phyloP scores from a whole-genome alignment of 2,797 vertebrate species.

The Heliangelus exortis region DNA sequence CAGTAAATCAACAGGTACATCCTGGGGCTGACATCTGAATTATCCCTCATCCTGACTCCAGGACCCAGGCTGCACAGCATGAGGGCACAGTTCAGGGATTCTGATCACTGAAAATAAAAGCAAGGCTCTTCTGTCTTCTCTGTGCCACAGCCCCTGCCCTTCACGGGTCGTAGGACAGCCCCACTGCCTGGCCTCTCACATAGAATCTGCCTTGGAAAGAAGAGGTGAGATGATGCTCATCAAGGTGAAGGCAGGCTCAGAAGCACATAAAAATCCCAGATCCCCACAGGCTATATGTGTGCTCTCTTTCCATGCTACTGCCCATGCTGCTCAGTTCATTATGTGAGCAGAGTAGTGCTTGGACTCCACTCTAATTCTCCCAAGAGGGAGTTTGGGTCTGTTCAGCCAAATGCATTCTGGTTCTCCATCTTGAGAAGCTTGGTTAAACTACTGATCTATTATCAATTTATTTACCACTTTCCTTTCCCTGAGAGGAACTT shows the following conservation, averaged over 20 bases:
- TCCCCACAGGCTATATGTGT: background rate
- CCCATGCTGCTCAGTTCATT: background rate
- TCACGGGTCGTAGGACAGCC: background rate
- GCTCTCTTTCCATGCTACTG: background rate
- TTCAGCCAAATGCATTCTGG: background rate
- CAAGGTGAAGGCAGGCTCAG: background rate
- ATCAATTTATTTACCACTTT: background rate
- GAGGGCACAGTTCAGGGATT: background rate
- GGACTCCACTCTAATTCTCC: background rate
- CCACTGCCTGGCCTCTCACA: too few relatives aligned
- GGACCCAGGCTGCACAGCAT: background rate
- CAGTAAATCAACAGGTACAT: background rate
- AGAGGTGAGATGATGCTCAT: background rate
- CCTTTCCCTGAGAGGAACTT: background rate
- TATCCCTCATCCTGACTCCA: background rate
- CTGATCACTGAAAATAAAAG: background rate
- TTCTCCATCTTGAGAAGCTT: background rate
- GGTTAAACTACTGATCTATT: background rate
- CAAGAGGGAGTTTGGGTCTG: background rate
- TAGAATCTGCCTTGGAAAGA: background rate
- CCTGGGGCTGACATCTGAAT: background rate
- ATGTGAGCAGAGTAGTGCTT: background rate
- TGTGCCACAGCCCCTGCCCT: background rate
- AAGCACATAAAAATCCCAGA: background rate
- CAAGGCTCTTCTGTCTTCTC: background rate